Conservation (phyloP, 2,888 invertebrate species). For the Nephrotoma appendiculata region DNA sequence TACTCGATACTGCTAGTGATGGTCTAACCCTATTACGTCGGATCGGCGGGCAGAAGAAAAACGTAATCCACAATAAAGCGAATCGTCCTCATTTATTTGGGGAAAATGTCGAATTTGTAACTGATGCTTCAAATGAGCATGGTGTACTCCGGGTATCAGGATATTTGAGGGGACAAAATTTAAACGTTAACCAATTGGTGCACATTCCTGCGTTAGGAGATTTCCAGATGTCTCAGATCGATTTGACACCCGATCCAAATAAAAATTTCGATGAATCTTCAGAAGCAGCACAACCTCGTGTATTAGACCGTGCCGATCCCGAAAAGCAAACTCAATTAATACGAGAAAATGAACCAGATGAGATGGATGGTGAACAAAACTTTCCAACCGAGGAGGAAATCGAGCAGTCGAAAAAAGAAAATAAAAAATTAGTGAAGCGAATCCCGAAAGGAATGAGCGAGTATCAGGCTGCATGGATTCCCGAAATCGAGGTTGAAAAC, state of each 20-base stretch:
- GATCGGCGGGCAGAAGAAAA: slow-evolving; percentile 72
- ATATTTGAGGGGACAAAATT: slow-evolving; percentile 65
- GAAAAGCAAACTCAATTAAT: slow-evolving; percentile 57
- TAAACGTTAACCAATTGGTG: slow-evolving; percentile 78
- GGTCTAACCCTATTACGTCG: slow-evolving; percentile 56
- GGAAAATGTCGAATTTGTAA: slow-evolving; percentile 57
- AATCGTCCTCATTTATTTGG: slow-evolving; percentile 72
- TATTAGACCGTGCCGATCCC: slow-evolving; percentile 44
- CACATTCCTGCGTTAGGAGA: slow-evolving; percentile 89
- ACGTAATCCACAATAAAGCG: slow-evolving; percentile 56
- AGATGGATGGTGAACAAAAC: slow-evolving; percentile 91
- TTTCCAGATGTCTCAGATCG: slow-evolving; percentile 77
- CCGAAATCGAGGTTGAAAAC: slow-evolving; percentile 50
- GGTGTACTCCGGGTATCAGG: slow-evolving; percentile 69
- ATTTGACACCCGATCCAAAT: slow-evolving; percentile 52
- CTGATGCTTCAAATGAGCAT: slow-evolving; percentile 23
- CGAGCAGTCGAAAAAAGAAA: slow-evolving; percentile 42
- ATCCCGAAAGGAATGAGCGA: slow-evolving; percentile 94
- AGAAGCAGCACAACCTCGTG: slow-evolving; percentile 24
- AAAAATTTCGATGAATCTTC: slow-evolving; percentile 22
- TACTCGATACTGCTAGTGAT: slow-evolving; percentile 60
- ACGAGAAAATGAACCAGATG: slow-evolving; percentile 70
- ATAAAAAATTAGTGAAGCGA: slow-evolving; percentile 53
- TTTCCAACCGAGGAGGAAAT: slow-evolving; percentile 93
- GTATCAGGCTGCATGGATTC: slow-evolving; percentile 92